Evolutionary conservation across 2,113 vertebrate species (phyloP), one percentile per base, ranked within the genome.

Genomic region (Thomomys bottae): DNA sequence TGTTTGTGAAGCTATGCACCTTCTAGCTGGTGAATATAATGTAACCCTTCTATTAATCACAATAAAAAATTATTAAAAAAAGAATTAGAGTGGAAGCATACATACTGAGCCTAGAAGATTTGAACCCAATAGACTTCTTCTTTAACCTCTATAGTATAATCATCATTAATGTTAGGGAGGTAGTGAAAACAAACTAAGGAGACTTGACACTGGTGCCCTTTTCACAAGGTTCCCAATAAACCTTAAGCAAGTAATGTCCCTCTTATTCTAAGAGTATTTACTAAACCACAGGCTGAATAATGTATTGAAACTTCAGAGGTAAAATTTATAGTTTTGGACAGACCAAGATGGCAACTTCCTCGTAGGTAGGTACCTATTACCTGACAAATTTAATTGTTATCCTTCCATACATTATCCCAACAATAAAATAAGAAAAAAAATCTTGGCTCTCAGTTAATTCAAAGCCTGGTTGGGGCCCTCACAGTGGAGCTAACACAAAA

Each of bases 361-460:
- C n/a, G n/a, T n/a, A n/a, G n/a, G n/a, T n/a, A n/a, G n/a, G n/a
- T n/a, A n/a, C n/a, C n/a, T n/a, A n/a, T n/a, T n/a, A n/a, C n/a
- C n/a, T n/a, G n/a, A n/a, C n/a, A n/a, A n/a, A n/a, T n/a, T n/a
- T n/a, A n/a, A n/a, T n/a, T n/a, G n/a, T n/a, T n/a, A n/a, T n/a
- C n/a, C n/a, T n/a, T n/a, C n/a, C n/a, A n/a, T n/a, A n/a, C n/a
- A n/a, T n/a, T n/a, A n/a, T n/a, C n/a, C n/a, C n/a, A n/a, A n/a
- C n/a, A n/a, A n/a, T n/a, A n/a, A n/a, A n/a, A n/a, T n/a, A n/a
- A n/a, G n/a, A n/a, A n/a, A n/a, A n/a, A n/a, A n/a, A n/a, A n/a
- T n/a, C n/a, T n/a, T n/a, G 30, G 57, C 63, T 88, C 80, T 86
- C 14, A 83, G 45, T 63, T 59, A 80, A 57, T 54, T 94, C 63